These are phyloP conservation scores for Tapera naevia DNA, from an alignment of 2,797 vertebrate genomes.

Conservation along the genomic window DNA sequence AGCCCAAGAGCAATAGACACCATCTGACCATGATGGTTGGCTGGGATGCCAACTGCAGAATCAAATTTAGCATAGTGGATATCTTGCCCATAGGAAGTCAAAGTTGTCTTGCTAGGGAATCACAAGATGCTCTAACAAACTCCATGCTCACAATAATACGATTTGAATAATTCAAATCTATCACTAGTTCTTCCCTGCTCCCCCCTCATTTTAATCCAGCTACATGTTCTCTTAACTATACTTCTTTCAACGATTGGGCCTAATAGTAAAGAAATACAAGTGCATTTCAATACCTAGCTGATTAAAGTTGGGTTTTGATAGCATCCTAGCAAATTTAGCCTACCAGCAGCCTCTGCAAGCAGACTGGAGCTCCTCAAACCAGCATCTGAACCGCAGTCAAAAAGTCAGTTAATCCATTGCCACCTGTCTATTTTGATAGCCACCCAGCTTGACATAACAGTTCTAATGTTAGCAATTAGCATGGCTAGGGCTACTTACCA, in stretches of 20 bases:
- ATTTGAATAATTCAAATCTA: too few species aligned
- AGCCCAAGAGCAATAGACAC: background rate
- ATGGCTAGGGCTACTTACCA: background rate
- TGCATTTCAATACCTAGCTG: background rate
- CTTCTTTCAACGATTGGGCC: background rate
- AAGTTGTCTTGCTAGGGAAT: background rate
- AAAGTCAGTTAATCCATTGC: background rate
- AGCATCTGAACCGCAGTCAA: background rate
- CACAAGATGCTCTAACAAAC: background rate
- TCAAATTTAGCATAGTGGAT: background rate
- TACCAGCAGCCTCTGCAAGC: background rate
- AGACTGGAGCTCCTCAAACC: background rate
- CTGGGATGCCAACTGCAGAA: background rate
- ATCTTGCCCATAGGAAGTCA: background rate
- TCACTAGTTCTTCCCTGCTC: background rate
- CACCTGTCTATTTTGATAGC: background rate
- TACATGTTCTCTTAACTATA: background rate
- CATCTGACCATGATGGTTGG: background rate
- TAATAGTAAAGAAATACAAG: background rate
- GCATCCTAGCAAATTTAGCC: background rate
- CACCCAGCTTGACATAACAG: background rate
- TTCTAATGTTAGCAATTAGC: fast-evolving
- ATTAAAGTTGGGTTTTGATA: background rate
- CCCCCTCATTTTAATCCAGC: background rate
- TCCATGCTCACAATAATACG: background rate